Percentiles rank a stretch among this genome's conserved stretches.
phyloP scores from a whole-genome alignment of 2,888 invertebrate genomes.

The Drosophila barbarae region DNA sequence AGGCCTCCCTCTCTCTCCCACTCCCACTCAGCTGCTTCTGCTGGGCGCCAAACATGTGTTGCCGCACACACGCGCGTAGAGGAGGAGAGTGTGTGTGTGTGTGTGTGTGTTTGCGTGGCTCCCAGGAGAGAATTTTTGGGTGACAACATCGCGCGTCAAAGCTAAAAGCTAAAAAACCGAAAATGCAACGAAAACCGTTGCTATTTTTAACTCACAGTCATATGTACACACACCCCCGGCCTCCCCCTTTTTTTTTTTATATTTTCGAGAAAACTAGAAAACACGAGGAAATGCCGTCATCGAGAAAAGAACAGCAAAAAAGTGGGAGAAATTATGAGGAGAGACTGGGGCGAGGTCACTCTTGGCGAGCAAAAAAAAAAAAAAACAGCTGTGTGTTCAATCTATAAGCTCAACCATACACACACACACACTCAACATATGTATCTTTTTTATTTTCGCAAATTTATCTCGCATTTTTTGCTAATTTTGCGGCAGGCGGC shows the following conservation, averaged over 20 bases:
- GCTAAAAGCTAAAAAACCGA: conserved; percentile 8
- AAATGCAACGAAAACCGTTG: conserved; percentile 36
- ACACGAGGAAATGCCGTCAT: conserved; percentile 59
- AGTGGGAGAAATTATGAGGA: conserved; percentile 15
- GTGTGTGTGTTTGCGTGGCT: conserved; percentile 6
- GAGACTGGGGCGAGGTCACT: conserved; percentile 55
- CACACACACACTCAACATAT: neutral
- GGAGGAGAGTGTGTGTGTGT: neutral
- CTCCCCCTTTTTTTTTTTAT: too few relatives aligned
- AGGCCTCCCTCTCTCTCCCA: conserved; percentile 45
- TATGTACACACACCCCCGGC: neutral
- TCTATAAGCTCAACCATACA: conserved; percentile 10
- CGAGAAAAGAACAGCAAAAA: conserved; percentile 36
- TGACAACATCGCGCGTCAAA: conserved; percentile 44
- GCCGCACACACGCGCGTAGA: conserved; percentile 13
- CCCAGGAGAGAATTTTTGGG: conserved; percentile 33
- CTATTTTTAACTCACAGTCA: conserved; percentile 36
- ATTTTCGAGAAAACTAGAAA: conserved; percentile 10
- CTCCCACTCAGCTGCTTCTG: conserved; percentile 61
- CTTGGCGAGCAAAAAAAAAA: conserved; percentile 2
- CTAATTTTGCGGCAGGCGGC: conserved; percentile 17
- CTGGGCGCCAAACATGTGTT: conserved; percentile 70
- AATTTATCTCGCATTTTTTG: conserved; percentile 28
- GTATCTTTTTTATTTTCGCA: neutral
- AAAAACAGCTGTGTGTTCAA: conserved; percentile 29